Percentiles rank a stretch among this genome's conserved stretches.
Conservation (phyloP, 2,113 vertebrate species). For the Oxyura jamaicensis region DNA sequence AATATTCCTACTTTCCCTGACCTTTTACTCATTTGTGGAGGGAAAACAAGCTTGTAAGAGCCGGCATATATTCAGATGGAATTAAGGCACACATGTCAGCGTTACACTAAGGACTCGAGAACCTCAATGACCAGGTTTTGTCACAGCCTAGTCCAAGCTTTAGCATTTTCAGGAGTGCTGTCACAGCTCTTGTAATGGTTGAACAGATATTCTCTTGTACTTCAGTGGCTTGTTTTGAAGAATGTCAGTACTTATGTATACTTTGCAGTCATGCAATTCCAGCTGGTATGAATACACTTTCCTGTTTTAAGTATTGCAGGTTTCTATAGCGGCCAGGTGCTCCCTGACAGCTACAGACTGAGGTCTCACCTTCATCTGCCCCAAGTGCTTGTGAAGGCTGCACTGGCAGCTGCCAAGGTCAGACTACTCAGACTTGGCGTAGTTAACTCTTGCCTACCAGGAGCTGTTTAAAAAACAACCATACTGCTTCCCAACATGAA, state of each 20-base stretch:
- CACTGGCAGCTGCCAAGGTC: not conserved
- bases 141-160: not conserved
- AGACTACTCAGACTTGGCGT: not conserved
- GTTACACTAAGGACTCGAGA: not conserved
- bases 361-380: not conserved
- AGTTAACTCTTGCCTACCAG: slow-evolving; percentile 1
- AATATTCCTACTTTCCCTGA: not conserved
- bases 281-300: not conserved
- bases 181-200: not conserved
- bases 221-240: not conserved
- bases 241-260: not conserved
- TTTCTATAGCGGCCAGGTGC: slow-evolving; percentile 25
- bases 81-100: not conserved
- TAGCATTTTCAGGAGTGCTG: not conserved
- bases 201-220: not conserved
- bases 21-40: not conserved
- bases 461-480: not conserved
- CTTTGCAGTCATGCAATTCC: not conserved
- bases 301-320: not conserved
- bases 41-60: not conserved
- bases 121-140: not conserved
- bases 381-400: not conserved
- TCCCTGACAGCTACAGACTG: slow-evolving; percentile 25
- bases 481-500: not conserved
- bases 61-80: not conserved